A percentile compares a stretch with the other conserved stretches of the same genome.
Evolutionary conservation across 2,888 invertebrate genomes (phyloP).

Genomic region (Hermodice carunculata): DNA sequence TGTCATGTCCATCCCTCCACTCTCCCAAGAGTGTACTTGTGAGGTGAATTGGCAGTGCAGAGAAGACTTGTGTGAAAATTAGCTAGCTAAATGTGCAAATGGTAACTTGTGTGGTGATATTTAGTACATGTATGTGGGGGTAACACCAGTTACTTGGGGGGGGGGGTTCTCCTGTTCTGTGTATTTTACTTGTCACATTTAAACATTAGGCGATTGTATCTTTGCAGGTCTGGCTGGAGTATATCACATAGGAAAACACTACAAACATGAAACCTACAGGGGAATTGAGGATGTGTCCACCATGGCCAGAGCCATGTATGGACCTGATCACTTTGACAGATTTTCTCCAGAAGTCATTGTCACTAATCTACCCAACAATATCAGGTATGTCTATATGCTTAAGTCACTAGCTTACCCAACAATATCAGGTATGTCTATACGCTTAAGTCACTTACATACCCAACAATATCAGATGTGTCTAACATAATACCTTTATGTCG

Average conservation of each 20-base stretch:
- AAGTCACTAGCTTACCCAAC: conserved; percentile 46
- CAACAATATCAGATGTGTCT: conserved; percentile 21
- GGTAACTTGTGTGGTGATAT: too few species aligned
- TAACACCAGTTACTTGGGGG: too few species aligned
- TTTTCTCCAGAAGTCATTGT: conserved; percentile 61
- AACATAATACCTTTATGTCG: too few species aligned
- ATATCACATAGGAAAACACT: conserved; percentile 65
- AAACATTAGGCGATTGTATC: neutral
- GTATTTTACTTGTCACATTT: neutral
- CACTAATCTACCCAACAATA: conserved; percentile 45
- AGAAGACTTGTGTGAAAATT: too few species aligned
- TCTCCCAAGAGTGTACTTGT: too few species aligned
- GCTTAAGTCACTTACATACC: conserved; percentile 49
- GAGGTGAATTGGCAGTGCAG: too few species aligned
- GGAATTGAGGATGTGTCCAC: conserved; percentile 62
- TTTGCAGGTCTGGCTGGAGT: conserved; percentile 64
- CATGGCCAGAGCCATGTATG: conserved; percentile 65
- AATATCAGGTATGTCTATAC: conserved; percentile 14
- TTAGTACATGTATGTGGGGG: too few species aligned
- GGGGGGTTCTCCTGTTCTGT: too few species aligned
- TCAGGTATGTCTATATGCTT: conserved; percentile 46
- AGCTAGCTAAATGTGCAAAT: too few species aligned
- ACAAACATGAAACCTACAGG: conserved; percentile 54
- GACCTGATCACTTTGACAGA: conserved; percentile 60
- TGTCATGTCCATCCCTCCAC: too few species aligned